Evolutionary conservation across 2,797 vertebrate species (phyloP).

Genomic region (Stomatorhinus walkeri): DNA sequence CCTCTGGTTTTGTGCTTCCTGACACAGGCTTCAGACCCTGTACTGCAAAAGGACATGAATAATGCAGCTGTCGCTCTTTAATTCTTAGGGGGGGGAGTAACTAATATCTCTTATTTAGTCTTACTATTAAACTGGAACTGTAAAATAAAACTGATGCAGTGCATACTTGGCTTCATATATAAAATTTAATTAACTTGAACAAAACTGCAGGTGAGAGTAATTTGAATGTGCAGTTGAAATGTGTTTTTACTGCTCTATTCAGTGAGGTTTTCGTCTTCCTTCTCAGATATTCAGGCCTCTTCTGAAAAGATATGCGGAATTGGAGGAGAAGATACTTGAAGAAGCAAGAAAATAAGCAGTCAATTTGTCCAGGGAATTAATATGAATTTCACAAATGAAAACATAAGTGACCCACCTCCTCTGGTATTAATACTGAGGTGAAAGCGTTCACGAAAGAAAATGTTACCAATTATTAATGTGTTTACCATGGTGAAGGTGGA

Average conservation of each 20-base stretch:
- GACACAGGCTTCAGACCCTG: not conserved
- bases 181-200: conserved; percentile 5
- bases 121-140: not conserved
- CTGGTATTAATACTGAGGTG: not conserved
- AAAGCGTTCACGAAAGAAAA: not conserved
- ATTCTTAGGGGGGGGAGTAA: not conserved
- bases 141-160: not conserved
- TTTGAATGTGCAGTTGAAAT: not conserved
- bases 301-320: conserved; percentile 58
- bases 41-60: not conserved
- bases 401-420: not conserved
- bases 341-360: conserved; percentile 30
- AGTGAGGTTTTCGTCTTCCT: conserved; percentile 23
- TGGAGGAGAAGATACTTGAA: conserved; percentile 65
- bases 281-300: conserved; percentile 64
- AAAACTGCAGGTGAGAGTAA: not conserved
- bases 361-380: not conserved
- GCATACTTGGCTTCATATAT: not conserved
- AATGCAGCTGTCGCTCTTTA: not conserved
- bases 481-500: not conserved
- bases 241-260: not conserved
- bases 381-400: conserved; percentile 1
- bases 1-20: not conserved
- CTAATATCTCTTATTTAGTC: not conserved
- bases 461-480: not conserved